Base-by-base conservation (phyloP, 2,888 invertebrate species). In the Theretra japonica region DNA sequence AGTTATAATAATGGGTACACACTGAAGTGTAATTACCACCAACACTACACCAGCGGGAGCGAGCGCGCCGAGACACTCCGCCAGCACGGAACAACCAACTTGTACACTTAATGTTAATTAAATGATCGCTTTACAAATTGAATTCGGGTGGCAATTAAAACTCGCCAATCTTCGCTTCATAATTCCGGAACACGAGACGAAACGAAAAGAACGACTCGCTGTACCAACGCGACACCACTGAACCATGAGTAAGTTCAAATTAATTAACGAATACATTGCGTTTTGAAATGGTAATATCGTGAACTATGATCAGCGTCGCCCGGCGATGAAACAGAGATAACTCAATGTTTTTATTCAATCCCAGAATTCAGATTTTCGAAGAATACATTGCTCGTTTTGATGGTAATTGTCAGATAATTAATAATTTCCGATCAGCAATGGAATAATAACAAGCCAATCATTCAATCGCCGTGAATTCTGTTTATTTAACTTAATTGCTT, bases 401-500 rank as follows among this genome's bases (percentile, higher is more conserved):
- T 48, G 41, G 23, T 23, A 48, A 65, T 65, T 15, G 17, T 17
- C n/a, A 65, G 41, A 23, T 23, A 15, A 23, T 21, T 17, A 21
- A 48, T 65, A 65, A 65, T 48, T 48, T 21, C 17, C 65, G 23
- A 21, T 23, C 23, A 23, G 17, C 41, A 15, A 23, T 65, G 23
- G 17, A 65, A 48, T 48, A 65, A 65, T 48, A 65, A 65, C 48
- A 65, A 15, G 6, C 23, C 62, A 23, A 65, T 23, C 23, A 23
- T 48, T 48, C n/a, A 19, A 53, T 53, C 58, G 17, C 23, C 8
- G 21, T 15, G 25, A 48, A 48, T 5, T 33, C 33, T 23, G 65
- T 48, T 65, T 65, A 48, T 65, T 65, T 21, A 65, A 23, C 41
- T 65, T 65, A 48, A 65, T 65, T 65, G 48, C 48, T 65, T 65